Evolutionary conservation across 2,888 invertebrate species (phyloP), one percentile per base, ranked within the genome.

Genomic region (Melinaea marsaeus): DNA sequence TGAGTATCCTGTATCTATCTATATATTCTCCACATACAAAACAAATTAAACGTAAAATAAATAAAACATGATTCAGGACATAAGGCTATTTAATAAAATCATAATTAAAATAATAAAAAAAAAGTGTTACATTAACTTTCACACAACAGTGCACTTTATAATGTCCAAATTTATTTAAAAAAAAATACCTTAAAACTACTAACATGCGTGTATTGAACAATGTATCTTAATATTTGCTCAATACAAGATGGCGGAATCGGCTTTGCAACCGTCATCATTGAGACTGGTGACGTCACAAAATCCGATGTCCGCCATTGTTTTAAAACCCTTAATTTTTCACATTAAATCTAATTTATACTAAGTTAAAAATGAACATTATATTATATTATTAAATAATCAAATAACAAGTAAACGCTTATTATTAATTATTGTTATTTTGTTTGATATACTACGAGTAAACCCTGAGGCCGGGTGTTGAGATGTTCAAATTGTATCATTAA

Each of bases 121-220:
- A 51, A 51, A 22, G 32, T 51, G 51, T 51, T 51, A 51, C 51
- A 51, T 51, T 32, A 51, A 32, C 51, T 51, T 32, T 51, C 51
- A 51, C 51, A 51, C 51, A 51, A 51, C 51, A 51, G 51, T 51
- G 51, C 51, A 51, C 32, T 51, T 51, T 32, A 32, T 51, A 32
- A 51, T 51, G 51, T 51, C 51, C 51, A 6, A 32, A 51, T 51
- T 51, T 51, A 51, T 51, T 51, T 46, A 46, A 46, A 51, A 51
- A 42, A 42, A 51, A 51, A 51, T 51, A 51, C 22, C 48, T 48
- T 48, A 48, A 13, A 48, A 22, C 51, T 32, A 46, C 13, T 22
- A 22, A 32, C 51, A 51, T 51, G 32, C 51, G 32, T 32, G 51
- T 51, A 51, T 51, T 32, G 42, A 42, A 42, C 42, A 42, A 42